Percentiles rank a stretch among this genome's conserved stretches.
These are phyloP conservation scores for Pelvicachromis taeniatus DNA, from an alignment of 2,113 vertebrate species.

Conservation along the genomic window DNA sequence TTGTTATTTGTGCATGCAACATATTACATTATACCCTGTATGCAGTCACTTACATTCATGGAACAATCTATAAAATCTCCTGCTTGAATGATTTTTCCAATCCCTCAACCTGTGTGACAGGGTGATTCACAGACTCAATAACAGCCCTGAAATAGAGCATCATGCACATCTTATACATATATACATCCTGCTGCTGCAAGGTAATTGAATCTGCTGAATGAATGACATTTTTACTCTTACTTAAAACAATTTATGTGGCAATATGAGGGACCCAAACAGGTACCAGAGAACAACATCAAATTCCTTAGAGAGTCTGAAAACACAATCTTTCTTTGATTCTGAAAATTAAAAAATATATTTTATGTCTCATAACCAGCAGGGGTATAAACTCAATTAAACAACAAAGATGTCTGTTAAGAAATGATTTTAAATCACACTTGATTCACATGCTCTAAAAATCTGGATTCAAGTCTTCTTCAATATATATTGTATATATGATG, in stretches of 20 bases:
- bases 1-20: not conserved
- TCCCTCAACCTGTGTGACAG: not conserved
- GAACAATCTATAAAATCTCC: not conserved
- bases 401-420: not conserved
- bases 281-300: not conserved
- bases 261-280: not conserved
- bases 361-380: not conserved
- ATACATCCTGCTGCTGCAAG: not conserved
- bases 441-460: not conserved
- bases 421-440: not conserved
- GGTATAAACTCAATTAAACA: not conserved
- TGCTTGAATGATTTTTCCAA: not conserved
- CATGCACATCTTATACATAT: not conserved
- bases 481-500: too few species aligned
- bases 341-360: not conserved
- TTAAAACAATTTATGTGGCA: not conserved
- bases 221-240: not conserved
- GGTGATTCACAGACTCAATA: not conserved
- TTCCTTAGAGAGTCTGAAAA: not conserved
- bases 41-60: not conserved
- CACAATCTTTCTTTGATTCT: not conserved
- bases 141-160: not conserved
- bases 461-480: not conserved
- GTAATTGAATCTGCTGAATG: not conserved
- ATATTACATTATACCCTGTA: not conserved